Evolutionary conservation across 2,797 vertebrate species (phyloP), one percentile per base, ranked within the genome.

Genomic region (Gorsachius magnificus): DNA sequence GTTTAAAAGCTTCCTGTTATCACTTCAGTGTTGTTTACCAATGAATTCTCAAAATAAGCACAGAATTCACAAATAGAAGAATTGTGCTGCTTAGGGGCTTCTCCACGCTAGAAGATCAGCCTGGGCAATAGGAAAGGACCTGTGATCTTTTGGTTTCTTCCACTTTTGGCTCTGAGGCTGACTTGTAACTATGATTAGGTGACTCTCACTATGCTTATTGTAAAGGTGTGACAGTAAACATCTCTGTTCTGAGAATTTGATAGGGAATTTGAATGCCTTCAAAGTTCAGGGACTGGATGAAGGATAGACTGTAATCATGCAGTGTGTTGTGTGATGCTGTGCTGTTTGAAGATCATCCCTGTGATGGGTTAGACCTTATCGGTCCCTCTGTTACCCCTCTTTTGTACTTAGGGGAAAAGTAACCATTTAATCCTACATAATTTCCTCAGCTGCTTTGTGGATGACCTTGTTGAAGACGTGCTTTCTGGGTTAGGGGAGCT

Each of bases 351-450:
- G 61, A 56, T 46, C 26, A 29, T 57, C 41, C 24, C 19, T 60
- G 26, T 56, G 54, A 53, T 82, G 31, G 6, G 8, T 70, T 48
- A 82, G 43, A 77, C 46, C 11, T 90, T 65, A 35, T 28, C 0
- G 1, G 18, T 72, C 28, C 38, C 10, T 64, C 58, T 50, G 24
- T 81, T 57, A 57, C 33, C 29, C 6, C 33, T 71, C 16, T 68
- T 71, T 38, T 45, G 25, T 45, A 29, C 24, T 25, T 60, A 56
- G 17, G 89, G 11, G 22, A 29, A 56, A 60, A 71, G 29, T 43
- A 17, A n/a, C 22, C 1, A 0, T 63, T 36, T 83, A 41, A 53
- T 33, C 19, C 29, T 69, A 1, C 18, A 10, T 11, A 4, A 6
- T 68, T 87, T 85, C 53, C 16, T 54, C 38, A 72, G 43, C 33